Evolutionary conservation across 2,888 invertebrate genomes (phyloP).

Genomic region (Sclerodermus sp.): DNA sequence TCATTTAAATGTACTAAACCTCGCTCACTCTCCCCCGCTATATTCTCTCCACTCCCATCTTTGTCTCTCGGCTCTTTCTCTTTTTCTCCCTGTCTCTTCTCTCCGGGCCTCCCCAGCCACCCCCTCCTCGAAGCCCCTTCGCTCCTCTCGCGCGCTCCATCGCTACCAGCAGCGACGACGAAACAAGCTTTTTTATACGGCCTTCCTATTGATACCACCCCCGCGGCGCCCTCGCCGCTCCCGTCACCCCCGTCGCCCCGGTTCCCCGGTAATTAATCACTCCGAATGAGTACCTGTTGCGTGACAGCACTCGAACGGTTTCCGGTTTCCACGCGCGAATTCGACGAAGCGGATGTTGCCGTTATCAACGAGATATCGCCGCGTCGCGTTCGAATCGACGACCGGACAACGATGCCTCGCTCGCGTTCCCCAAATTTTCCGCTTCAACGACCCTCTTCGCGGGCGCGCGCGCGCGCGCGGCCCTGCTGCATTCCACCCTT

Average conservation of each 20-base stretch:
- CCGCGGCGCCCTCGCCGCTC: constrained; percentile 1
- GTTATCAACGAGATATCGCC: background rate
- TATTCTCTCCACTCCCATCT: constrained; percentile 13
- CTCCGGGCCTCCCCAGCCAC: background rate
- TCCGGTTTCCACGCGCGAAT: constrained; percentile 3
- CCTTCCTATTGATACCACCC: constrained; percentile 36
- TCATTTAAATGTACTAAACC: constrained; percentile 54
- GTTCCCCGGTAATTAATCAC: constrained; percentile 41
- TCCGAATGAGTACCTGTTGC: constrained; percentile 42
- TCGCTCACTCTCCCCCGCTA: constrained; percentile 23
- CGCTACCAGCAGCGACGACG: constrained; percentile 14
- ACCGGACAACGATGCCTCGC: background rate
- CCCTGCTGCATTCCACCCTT: too few relatives aligned
- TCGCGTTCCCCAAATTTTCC: too few relatives aligned
- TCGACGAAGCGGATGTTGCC: background rate
- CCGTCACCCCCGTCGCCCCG: constrained; percentile 3
- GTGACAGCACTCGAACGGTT: constrained; percentile 13
- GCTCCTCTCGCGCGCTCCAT: too few relatives aligned
- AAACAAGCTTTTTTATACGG: constrained; percentile 29
- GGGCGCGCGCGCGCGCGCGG: too few relatives aligned
- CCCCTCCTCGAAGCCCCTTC: too few relatives aligned
- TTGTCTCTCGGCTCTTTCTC: constrained; percentile 1
- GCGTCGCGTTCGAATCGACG: background rate
- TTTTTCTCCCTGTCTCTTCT: too few relatives aligned
- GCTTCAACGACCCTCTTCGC: too few relatives aligned